A percentile compares a stretch with the other conserved stretches of the same genome.
Conservation (phyloP, 2,113 vertebrate genomes). For the Peromyscus polionotus region DNA sequence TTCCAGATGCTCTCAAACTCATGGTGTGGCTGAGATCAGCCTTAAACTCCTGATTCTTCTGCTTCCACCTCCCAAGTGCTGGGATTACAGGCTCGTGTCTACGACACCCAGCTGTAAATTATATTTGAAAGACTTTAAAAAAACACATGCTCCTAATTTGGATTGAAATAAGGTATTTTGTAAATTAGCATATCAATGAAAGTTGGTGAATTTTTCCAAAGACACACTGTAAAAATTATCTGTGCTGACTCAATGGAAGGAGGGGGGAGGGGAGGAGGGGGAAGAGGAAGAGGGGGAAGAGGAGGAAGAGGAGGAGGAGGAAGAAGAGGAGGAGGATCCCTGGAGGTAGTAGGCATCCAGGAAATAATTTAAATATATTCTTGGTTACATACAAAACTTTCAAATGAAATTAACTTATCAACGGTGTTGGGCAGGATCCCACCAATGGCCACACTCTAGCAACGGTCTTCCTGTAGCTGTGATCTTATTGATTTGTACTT, state of each 20-base stretch:
- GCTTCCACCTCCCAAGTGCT: neutral
- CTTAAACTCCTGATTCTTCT: neutral
- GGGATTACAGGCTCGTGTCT: neutral
- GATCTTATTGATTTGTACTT: neutral
- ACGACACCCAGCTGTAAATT: neutral
- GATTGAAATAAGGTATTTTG: conserved; percentile 26
- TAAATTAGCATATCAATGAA: neutral
- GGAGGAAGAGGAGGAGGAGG: neutral
- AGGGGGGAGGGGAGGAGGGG: too few relatives aligned
- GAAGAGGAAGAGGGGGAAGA: neutral
- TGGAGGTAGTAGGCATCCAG: neutral
- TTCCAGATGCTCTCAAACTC: neutral
- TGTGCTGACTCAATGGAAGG: neutral
- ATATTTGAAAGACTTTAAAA: neutral
- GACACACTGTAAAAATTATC: neutral
- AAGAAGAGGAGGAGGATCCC: neutral
- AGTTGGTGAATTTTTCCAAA: conserved; percentile 2
- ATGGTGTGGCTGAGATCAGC: neutral
- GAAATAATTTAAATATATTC: neutral
- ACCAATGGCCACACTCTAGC: neutral
- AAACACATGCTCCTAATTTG: neutral
- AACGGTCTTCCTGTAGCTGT: neutral
- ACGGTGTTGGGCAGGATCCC: neutral
- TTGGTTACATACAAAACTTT: neutral
- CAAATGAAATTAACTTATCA: neutral